Evolutionary conservation across 1,140 invertebrate genomes (phyloP).

Genomic region (Zaprionus taronus): DNA sequence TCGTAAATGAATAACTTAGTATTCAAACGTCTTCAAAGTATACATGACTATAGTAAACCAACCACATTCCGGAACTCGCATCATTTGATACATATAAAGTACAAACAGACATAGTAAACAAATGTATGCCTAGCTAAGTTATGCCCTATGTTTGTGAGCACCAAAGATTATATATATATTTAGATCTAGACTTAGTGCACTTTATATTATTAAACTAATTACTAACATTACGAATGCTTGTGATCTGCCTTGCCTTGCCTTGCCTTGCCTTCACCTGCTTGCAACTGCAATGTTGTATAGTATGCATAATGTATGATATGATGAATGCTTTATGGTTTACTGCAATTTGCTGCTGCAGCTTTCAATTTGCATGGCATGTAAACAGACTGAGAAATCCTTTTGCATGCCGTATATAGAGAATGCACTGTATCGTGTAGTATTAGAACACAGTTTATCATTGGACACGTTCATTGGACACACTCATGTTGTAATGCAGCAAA

Average conservation of each 20-base stretch:
- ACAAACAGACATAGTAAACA: not conserved
- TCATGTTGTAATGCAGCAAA: not conserved
- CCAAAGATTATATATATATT: not conserved
- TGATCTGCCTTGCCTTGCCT: not conserved
- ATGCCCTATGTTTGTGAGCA: slow-evolving; percentile 4
- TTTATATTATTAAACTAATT: not conserved
- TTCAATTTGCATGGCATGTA: not conserved
- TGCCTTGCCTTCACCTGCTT: not conserved
- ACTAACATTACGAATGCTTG: not conserved
- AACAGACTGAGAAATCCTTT: not conserved
- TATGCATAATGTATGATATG: not conserved
- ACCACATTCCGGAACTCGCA: not conserved
- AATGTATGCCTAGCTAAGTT: not conserved
- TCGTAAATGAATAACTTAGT: not conserved
- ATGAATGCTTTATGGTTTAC: not conserved
- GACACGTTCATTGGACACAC: not conserved
- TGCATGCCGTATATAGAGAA: not conserved
- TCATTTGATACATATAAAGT: not conserved
- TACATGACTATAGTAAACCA: not conserved
- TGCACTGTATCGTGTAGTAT: not conserved
- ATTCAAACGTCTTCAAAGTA: not conserved
- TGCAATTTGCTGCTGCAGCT: slow-evolving; percentile 3
- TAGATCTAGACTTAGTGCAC: not conserved
- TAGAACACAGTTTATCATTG: slow-evolving; percentile 6
- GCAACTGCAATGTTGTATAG: not conserved